phyloP scores from a whole-genome alignment of 1,140 invertebrate genomes.

The Archivesica marissinica region DNA sequence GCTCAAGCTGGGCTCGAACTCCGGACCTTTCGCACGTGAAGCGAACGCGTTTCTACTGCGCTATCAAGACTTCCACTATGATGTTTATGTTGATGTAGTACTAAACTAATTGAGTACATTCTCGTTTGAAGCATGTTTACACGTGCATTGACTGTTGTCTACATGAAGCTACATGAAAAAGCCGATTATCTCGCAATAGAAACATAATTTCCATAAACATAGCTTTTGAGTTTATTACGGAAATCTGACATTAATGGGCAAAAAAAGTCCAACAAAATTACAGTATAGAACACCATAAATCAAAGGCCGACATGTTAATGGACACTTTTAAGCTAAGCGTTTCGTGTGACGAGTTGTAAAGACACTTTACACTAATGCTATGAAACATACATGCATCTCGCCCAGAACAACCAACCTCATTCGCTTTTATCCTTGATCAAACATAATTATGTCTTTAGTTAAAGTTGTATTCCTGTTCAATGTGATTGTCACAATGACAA shows the following conservation, averaged over 20 bases:
- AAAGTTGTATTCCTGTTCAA: no score
- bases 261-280: constrained; percentile 6
- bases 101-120: background rate
- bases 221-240: background rate
- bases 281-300: constrained; percentile 3
- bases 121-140: background rate
- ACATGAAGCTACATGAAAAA: background rate
- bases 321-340: background rate
- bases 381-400: no score
- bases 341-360: background rate
- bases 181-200: background rate
- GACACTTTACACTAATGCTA: no score
- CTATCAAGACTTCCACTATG: no score
- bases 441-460: no score
- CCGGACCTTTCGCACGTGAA: no score
- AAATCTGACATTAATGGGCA: constrained; percentile 16
- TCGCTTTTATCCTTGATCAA: no score
- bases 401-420: no score
- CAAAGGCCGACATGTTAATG: constrained; percentile 19
- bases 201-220: background rate
- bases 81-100: background rate
- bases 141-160: background rate
- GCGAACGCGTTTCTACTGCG: no score
- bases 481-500: no score
- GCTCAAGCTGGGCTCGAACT: no score